Percentiles rank a stretch among this genome's conserved stretches.
Evolutionary conservation across 2,888 invertebrate species (phyloP).

Genomic region (Scotopteryx bipunctaria): DNA sequence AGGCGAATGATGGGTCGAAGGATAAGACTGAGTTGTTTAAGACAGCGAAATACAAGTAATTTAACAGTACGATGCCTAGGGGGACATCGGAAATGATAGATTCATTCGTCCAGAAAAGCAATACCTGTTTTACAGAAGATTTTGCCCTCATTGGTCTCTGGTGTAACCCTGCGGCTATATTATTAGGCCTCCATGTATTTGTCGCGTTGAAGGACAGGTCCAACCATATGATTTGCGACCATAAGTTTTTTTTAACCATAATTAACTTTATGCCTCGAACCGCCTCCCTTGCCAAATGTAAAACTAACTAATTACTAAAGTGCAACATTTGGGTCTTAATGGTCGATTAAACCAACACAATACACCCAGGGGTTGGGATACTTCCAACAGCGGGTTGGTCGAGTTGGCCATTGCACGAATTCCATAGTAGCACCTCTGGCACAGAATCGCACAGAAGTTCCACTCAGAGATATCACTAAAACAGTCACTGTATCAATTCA

Average conservation of each 20-base stretch:
- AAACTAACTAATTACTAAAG: conserved; percentile 27
- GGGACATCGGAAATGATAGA: too few species aligned
- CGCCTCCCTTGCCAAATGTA: conserved; percentile 20
- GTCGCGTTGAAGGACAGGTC: too few species aligned
- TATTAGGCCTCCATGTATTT: too few species aligned
- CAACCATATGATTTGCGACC: too few species aligned
- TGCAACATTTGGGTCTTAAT: conserved; percentile 27
- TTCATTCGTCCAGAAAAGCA: too few species aligned
- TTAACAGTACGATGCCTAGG: too few species aligned
- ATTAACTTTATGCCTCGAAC: conserved; percentile 10
- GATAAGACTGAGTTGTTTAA: too few species aligned
- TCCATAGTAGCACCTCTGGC: conserved; percentile 21
- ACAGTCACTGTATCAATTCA: background rate
- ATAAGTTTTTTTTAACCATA: conserved; percentile 1
- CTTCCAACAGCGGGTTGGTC: conserved; percentile 21
- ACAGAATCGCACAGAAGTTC: conserved; percentile 4
- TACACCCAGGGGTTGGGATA: conserved; percentile 25
- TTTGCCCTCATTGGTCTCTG: too few species aligned
- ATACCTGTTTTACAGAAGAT: too few species aligned
- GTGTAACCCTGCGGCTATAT: too few species aligned
- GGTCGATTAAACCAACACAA: conserved; percentile 26
- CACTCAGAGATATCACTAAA: background rate
- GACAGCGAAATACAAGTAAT: too few species aligned
- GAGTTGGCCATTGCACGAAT: conserved; percentile 34
- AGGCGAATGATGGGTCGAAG: too few species aligned